These are phyloP conservation scores for Leptestheria dahalacensis DNA, from an alignment of 1,140 invertebrate genomes.

Conservation along the genomic window DNA sequence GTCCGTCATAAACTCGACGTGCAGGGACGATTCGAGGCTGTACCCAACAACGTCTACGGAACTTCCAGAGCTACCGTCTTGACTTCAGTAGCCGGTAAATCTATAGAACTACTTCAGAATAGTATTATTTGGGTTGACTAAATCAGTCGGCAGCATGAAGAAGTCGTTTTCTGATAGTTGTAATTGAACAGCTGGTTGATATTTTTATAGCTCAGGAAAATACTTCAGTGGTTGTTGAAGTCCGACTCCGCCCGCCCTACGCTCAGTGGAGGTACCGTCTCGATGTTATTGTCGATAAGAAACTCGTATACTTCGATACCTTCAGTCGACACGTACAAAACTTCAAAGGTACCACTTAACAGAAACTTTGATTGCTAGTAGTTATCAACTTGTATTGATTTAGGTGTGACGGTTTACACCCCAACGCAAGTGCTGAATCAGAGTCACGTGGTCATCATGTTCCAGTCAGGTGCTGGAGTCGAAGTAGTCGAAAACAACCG, in stretches of 20 bases:
- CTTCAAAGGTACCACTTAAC: constrained; percentile 49
- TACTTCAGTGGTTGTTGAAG: constrained; percentile 67
- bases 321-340: constrained; percentile 73
- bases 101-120: too few species aligned
- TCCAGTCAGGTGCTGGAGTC: constrained; percentile 79
- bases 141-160: too few species aligned
- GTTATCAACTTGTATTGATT: constrained; percentile 18
- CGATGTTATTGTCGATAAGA: constrained; percentile 74
- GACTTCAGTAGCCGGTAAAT: constrained; percentile 53
- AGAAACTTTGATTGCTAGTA: background rate
- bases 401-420: constrained; percentile 74
- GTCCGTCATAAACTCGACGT: constrained; percentile 64
- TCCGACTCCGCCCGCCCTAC: constrained; percentile 58
- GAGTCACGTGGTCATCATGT: constrained; percentile 87
- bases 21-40: constrained; percentile 75
- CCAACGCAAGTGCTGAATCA: constrained; percentile 83
- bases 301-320: constrained; percentile 73
- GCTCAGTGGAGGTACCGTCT: constrained; percentile 81
- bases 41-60: constrained; percentile 54
- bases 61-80: constrained; percentile 65
- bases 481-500: constrained; percentile 82
- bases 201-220: constrained; percentile 47
- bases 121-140: too few species aligned
- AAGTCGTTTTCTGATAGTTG: too few species aligned
- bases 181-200: too few species aligned